phyloP scores from a whole-genome alignment of 2,113 vertebrate species.

The Phalacrocorax carbo region DNA sequence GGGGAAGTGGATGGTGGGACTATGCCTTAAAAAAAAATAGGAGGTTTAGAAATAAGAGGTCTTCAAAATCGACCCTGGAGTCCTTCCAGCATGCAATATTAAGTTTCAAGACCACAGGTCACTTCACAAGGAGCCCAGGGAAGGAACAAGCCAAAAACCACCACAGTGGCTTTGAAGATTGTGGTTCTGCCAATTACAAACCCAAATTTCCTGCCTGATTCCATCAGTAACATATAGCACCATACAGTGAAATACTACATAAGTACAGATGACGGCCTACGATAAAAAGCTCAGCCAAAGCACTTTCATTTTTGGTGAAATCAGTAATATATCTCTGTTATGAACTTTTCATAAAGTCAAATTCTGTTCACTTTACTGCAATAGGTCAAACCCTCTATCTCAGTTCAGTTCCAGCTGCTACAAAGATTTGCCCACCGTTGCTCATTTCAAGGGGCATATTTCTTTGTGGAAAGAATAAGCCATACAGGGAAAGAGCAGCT shows the following conservation, averaged over 20 bases:
- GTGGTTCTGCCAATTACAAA: background rate
- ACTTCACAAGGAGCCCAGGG: background rate
- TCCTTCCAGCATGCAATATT: background rate
- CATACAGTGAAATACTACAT: background rate
- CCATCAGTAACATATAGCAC: background rate
- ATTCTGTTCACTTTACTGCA: constrained; percentile 18
- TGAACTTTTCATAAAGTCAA: constrained; percentile 28
- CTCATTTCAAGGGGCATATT: background rate
- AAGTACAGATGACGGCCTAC: background rate
- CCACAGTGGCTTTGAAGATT: background rate
- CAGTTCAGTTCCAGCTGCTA: background rate
- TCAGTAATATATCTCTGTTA: constrained; percentile 1
- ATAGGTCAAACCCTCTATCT: constrained; percentile 18
- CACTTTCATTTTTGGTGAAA: constrained; percentile 8
- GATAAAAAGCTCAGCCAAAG: background rate
- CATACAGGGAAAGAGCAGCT: background rate
- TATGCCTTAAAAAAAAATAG: background rate
- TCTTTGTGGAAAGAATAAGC: background rate
- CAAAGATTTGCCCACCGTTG: background rate
- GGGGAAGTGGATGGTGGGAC: background rate
- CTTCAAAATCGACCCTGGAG: background rate
- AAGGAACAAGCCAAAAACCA: background rate
- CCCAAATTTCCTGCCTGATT: background rate
- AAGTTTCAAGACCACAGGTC: background rate
- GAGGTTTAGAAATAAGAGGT: background rate